Evolutionary conservation across 1,140 invertebrate species (phyloP).

Genomic region (Brachionus angularis): DNA sequence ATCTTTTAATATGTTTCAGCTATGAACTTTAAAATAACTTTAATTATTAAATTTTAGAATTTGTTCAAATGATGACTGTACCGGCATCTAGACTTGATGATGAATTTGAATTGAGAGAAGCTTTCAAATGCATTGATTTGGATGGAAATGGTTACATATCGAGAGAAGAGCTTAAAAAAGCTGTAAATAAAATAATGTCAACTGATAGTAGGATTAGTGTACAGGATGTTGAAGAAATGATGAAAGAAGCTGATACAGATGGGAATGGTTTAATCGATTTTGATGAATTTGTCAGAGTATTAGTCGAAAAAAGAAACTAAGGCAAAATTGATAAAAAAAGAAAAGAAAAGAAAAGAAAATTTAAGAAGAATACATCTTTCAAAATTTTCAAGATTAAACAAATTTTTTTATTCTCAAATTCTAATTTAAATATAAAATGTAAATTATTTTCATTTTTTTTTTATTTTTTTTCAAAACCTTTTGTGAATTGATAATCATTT

Average conservation of each 20-base stretch:
- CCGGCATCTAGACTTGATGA: slow-evolving; percentile 18
- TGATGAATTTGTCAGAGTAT: slow-evolving; percentile 40
- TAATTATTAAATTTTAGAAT: background rate
- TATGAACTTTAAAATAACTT: background rate
- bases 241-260: slow-evolving; percentile 41
- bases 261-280: slow-evolving; percentile 43
- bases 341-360: background rate
- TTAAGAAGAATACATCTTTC: background rate
- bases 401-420: no score
- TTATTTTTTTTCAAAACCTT: no score
- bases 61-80: slow-evolving; percentile 43
- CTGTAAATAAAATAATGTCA: slow-evolving; percentile 40
- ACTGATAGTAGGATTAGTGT: slow-evolving; percentile 27
- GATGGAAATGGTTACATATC: slow-evolving; percentile 36
- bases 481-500: no score
- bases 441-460: no score
- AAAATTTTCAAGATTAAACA: no score
- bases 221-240: slow-evolving; percentile 44
- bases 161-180: slow-evolving; percentile 25
- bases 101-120: slow-evolving; percentile 41
- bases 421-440: no score
- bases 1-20: background rate
- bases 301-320: slow-evolving; percentile 31
- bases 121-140: slow-evolving; percentile 31
- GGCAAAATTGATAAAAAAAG: background rate